phyloP scores from a whole-genome alignment of 2,113 vertebrate species.

The Forbesichthys papilliferus region DNA sequence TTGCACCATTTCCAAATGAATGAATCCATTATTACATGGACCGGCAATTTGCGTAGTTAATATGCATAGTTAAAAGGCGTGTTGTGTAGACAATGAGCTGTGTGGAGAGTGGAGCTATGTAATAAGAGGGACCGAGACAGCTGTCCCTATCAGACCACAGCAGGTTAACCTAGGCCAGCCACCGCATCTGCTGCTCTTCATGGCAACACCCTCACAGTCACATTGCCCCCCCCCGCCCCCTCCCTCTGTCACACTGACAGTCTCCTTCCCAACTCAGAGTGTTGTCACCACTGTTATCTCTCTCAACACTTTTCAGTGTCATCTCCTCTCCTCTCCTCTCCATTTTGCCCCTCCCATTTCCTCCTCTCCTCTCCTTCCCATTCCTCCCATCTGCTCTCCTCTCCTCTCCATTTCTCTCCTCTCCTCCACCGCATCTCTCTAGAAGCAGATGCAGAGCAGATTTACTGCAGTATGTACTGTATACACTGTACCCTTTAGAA shows the following conservation, averaged over 20 bases:
- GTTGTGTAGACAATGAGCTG: constrained; percentile 18
- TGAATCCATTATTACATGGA: constrained; percentile 4
- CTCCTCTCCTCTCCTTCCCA: not conserved
- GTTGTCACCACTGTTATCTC: not conserved
- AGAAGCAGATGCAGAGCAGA: not conserved
- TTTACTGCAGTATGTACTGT: not conserved
- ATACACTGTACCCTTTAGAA: too few relatives aligned
- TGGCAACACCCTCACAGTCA: constrained; percentile 21
- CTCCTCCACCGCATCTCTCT: not conserved
- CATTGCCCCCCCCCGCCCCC: not conserved
- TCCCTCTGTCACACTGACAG: not conserved
- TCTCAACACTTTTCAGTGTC: not conserved
- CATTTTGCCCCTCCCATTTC: not conserved
- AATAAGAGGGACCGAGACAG: not conserved
- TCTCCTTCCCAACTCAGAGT: constrained; percentile 7
- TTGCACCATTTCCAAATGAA: not conserved
- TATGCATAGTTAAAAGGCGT: constrained; percentile 10
- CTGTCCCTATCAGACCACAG: constrained; percentile 13
- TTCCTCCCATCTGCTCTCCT: constrained; percentile 10
- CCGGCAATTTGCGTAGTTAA: not conserved
- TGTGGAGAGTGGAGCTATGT: not conserved
- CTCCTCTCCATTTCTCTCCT: not conserved
- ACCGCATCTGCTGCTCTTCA: constrained; percentile 20
- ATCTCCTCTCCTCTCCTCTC: not conserved
- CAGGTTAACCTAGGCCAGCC: constrained; percentile 41